Conservation (phyloP, 2,113 vertebrate genomes). For the Rissa tridactyla region DNA sequence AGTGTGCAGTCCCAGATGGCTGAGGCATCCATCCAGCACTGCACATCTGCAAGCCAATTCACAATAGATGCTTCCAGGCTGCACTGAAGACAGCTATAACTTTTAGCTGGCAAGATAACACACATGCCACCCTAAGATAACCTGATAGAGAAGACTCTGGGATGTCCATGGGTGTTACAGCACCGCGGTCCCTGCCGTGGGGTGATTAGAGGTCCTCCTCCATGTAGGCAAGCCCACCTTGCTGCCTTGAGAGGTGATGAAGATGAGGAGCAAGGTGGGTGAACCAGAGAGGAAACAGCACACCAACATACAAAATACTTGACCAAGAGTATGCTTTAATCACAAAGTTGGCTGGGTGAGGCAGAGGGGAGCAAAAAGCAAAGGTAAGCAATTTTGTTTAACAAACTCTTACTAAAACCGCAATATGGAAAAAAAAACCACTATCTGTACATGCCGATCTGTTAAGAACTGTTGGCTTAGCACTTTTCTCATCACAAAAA, state of each 20-base stretch:
- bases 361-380: not conserved
- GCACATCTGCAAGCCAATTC: not conserved
- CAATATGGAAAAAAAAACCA: not conserved
- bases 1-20: rapidly evolving
- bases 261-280: not conserved
- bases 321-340: not conserved
- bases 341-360: not conserved
- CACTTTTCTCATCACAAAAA: not conserved
- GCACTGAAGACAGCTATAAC: not conserved
- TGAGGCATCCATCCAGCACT: not conserved
- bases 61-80: not conserved
- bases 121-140: not conserved
- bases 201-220: rapidly evolving
- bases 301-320: too few species aligned
- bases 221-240: not conserved
- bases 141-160: rapidly evolving
- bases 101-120: not conserved
- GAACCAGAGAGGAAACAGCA: not conserved
- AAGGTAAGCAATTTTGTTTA: not conserved
- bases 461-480: not conserved
- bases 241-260: not conserved
- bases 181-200: rapidly evolving
- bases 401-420: not conserved
- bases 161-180: rapidly evolving
- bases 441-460: not conserved